Base-by-base conservation (phyloP, 2,113 vertebrate genomes). In the Etia nguti region DNA sequence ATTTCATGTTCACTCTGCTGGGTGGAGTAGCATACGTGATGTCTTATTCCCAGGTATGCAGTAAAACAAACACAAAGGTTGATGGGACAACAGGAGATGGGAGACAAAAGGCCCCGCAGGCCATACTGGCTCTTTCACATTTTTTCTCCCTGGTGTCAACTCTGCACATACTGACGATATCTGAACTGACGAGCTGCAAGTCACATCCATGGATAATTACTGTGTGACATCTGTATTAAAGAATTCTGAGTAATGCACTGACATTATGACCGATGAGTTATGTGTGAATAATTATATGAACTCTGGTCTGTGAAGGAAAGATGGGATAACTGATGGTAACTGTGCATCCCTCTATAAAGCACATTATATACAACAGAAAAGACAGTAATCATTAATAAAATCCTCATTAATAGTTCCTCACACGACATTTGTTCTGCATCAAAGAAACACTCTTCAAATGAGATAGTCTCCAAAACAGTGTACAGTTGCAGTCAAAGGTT, bases 121-220 rank as follows among this genome's bases (percentile, higher is more conserved):
- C 70, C 36, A 41, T 86, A 93, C 94, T 68, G 86, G 94, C 87
- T 92, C 24, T 84, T 50, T 94, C 52, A 92, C 94, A 95, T 95
- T 94, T 91, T 92, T 93, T 87, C 10, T 24, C 24, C 34, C 9
- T 3, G 6, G 62, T 79, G 16, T 70, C 11, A 60, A 26, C 24
- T 34, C 62, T 50, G 22, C 34, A 70, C 57, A 83, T 16, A 22
- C 34, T 34, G 11, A 22, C 24, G 26, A 12, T 80, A 5, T 82
- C 11, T 48, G 26, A 85, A 43, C 43, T 7, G 20, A 2, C 16
- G 43, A 50, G 34, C 10, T 26, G 29, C 5, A 18, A 48, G 15
- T 65, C 38, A 41, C 70, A 81, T 89, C 54, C 79, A 36, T 20
- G 52, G 22, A 86, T 29, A 24, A 59, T 11, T 13, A 65, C 22